Evolutionary conservation across 2,113 vertebrate species (phyloP).

Genomic region (human): GRCh38 chr1:221192001-221192500

Average conservation of each 20-base stretch:
- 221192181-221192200: neutral
- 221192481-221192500: neutral
- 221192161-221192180: neutral
- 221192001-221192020: neutral
- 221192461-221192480: neutral
- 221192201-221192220: neutral
- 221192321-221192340: neutral
- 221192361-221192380: too few species aligned
- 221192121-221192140: neutral
- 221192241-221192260: fast-evolving
- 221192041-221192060: neutral
- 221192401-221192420: neutral
- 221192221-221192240: fast-evolving
- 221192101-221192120: neutral
- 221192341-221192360: neutral
- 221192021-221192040: neutral
- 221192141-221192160: neutral
- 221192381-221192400: too few species aligned
- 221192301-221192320: fast-evolving
- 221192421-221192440: neutral
- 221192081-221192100: neutral
- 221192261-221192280: neutral
- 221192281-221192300: neutral
- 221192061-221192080: neutral
- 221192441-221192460: neutral